Base-by-base conservation (phyloP, 1,140 invertebrate species). In the Drosophila bocqueti region DNA sequence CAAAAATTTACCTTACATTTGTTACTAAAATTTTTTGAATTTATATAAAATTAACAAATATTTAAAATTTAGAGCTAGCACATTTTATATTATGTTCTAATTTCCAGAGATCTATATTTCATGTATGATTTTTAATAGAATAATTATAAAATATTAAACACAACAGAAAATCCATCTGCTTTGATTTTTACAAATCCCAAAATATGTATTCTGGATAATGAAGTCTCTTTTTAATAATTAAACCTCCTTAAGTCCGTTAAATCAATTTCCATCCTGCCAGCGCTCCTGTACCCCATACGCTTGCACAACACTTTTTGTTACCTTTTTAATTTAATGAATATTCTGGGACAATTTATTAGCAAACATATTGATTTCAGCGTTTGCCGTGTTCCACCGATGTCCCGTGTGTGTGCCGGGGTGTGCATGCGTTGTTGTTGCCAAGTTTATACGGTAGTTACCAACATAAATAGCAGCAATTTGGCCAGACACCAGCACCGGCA, bases 381-480 rank as follows among this genome's bases (percentile, higher is more conserved):
- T 92, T 90, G 84, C 76, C 73, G 69, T 86, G 73, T 81, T 77
- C 43, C 61, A 76, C 49, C 75, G 59, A 67, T 81, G 63, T 81
- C 65, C 38, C 42, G 59, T 82, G 58, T 50, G 71, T 74, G 29
- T 46, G 71, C 58, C 24, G 76, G 76, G 55, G 64, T 73, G 64
- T 66, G 34, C 40, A 34, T 55, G 59, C 49, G 73, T 79, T 79
- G 78, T 79, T 90, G 79, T 80, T 71, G 83, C 74, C 65, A 92
- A 92, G 87, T 83, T 92, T 92, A 92, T 92, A 85, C 91, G 91
- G 91, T 92, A 92, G 91, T 92, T 92, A 86, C 81, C 78, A 78
- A 92, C 91, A 92, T 92, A 92, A 92, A 92, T 92, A 92, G 91
- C 91, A 92, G 85, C 91, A 92, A 92, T 92, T 92, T 92, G 86